Evolutionary conservation across 2,888 invertebrate species (phyloP), one percentile per base, ranked within the genome.

Genomic region (Neelides folsomi): DNA sequence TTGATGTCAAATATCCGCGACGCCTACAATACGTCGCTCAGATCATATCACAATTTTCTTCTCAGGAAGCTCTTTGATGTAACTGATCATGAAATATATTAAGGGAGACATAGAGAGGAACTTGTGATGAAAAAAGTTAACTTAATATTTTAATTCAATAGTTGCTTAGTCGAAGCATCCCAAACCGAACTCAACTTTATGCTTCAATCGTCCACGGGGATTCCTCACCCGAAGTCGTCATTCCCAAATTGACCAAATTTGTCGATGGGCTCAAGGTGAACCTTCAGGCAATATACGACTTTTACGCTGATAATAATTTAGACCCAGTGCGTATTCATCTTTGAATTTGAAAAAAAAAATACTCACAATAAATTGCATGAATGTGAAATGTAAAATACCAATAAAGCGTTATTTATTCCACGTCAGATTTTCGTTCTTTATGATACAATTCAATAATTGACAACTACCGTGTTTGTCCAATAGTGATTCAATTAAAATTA

Each of bases 41-140:
- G 82, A 68, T 76, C 76, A 55, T 80, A 83, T 67, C 86, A 86
- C 65, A 81, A 79, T 57, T 86, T 84, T 79, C 72, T 85, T 65
- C 79, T 82, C 3, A 81, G 81, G 66, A 80, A 82, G 71, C 70
- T 85, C 46, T 83, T 85, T 68, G 73, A 74, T 67, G 85, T 27
- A 27, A 27, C n/a, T n/a, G n/a, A n/a, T n/a, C n/a, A n/a, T n/a
- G n/a, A n/a, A n/a, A n/a, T n/a, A n/a, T n/a, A n/a, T n/a, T n/a
- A n/a, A n/a, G n/a, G n/a, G n/a, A n/a, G n/a, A n/a, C n/a, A n/a
- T n/a, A n/a, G n/a, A n/a, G n/a, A n/a, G n/a, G n/a, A n/a, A n/a
- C n/a, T n/a, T n/a, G n/a, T n/a, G n/a, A n/a, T n/a, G n/a, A n/a
- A 36, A 36, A 36, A 10, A 12, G 37, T 36, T 36, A 15, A 39